phyloP scores from a whole-genome alignment of 2,113 vertebrate species.

The Macaca fascicularis region DNA sequence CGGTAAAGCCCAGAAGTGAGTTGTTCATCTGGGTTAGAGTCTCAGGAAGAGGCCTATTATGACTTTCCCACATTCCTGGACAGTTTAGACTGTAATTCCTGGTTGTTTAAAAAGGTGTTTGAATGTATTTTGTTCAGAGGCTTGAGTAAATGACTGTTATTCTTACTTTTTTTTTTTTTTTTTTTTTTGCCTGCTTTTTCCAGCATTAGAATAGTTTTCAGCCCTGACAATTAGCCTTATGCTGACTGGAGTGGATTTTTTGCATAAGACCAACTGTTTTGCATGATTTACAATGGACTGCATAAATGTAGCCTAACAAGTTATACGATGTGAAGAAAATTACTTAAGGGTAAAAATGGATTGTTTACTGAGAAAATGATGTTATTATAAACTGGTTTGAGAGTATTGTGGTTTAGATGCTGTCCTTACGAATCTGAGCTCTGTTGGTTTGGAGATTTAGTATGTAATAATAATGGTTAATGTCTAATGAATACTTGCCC shows the following conservation, averaged over 20 bases:
- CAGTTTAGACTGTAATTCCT: not conserved
- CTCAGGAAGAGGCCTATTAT: not conserved
- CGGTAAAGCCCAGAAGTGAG: not conserved
- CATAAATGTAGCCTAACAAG: not conserved
- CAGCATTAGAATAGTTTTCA: not conserved
- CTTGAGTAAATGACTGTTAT: not conserved
- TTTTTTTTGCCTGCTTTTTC: conserved; percentile 7
- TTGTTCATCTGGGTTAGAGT: not conserved
- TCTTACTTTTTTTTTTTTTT: not conserved
- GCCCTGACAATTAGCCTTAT: not conserved
- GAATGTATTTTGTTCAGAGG: conserved; percentile 20
- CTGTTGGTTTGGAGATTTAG: not conserved
- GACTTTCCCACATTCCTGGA: conserved; percentile 3
- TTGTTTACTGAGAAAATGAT: conserved; percentile 31
- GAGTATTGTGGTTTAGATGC: not conserved
- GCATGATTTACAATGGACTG: not conserved
- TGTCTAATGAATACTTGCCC: not conserved
- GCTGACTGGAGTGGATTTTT: not conserved
- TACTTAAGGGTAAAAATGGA: not conserved
- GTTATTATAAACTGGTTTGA: not conserved
- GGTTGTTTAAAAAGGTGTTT: conserved; percentile 41
- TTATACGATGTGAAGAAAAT: conserved; percentile 16
- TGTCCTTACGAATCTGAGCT: not conserved
- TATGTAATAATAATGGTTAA: not conserved
- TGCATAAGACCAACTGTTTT: not conserved